A percentile compares a stretch with the other conserved stretches of the same genome.
phyloP scores from a whole-genome alignment of 2,797 vertebrate genomes.

The Lacerta bilineata region DNA sequence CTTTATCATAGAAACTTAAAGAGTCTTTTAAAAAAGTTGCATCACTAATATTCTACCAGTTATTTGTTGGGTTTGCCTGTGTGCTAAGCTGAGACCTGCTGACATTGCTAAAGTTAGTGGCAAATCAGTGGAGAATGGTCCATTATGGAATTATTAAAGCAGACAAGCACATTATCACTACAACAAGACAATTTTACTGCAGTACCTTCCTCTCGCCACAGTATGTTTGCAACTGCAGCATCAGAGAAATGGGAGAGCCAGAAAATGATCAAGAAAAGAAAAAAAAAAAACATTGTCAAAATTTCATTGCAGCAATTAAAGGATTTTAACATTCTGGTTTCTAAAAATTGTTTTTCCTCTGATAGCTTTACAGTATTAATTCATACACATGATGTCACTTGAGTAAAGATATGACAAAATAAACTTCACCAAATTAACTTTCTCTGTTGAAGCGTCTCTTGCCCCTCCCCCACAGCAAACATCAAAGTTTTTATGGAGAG shows the following conservation, averaged over 20 bases:
- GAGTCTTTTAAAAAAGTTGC: constrained; percentile 5
- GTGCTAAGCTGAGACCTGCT: constrained; percentile 43
- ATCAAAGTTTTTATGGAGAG: neutral
- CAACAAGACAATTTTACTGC: constrained; percentile 69
- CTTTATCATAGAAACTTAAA: constrained; percentile 7
- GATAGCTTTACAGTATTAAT: constrained; percentile 8
- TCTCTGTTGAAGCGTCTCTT: constrained; percentile 21
- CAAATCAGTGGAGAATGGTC: constrained; percentile 70
- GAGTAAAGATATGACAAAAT: neutral
- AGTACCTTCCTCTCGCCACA: constrained; percentile 92
- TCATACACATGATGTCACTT: neutral
- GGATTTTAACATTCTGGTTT: constrained; percentile 29
- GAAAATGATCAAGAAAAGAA: constrained; percentile 68
- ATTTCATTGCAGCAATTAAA: constrained; percentile 53
- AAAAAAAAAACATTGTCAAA: constrained; percentile 74
- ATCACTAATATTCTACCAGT: constrained; percentile 20
- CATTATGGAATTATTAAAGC: constrained; percentile 73
- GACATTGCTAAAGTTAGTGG: constrained; percentile 68
- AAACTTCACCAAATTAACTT: constrained; percentile 38
- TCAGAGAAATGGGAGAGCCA: constrained; percentile 73
- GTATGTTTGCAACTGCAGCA: constrained; percentile 89
- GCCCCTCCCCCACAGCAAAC: neutral
- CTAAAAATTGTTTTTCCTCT: neutral
- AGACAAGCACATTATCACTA: constrained; percentile 77
- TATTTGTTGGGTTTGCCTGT: constrained; percentile 47